Evolutionary conservation across 2,888 invertebrate species (phyloP).

Genomic region (Epicampocera succincta): DNA sequence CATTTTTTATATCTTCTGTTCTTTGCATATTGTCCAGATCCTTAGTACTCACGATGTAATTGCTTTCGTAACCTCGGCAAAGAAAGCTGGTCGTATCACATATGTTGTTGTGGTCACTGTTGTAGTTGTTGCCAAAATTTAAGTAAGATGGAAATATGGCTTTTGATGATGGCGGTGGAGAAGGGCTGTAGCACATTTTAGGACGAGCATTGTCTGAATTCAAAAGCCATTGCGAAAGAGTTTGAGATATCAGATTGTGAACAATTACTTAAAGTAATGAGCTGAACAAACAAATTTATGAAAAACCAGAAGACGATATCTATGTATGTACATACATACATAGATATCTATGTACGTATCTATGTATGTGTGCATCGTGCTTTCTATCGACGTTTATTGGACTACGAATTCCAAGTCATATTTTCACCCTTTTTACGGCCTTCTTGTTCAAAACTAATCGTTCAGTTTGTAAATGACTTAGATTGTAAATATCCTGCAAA

Average conservation of each 20-base stretch:
- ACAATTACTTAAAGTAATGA: background rate
- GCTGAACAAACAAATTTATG: background rate
- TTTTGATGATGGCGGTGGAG: slow-evolving; percentile 77
- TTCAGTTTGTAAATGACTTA: no score
- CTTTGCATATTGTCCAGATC: slow-evolving; percentile 68
- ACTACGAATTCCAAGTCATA: no score
- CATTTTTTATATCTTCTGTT: slow-evolving; percentile 44
- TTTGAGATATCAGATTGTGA: background rate
- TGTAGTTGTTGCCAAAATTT: slow-evolving; percentile 72
- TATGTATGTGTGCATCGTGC: no score
- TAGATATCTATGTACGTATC: no score
- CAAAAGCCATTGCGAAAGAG: background rate
- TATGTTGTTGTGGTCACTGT: slow-evolving; percentile 46
- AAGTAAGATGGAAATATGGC: slow-evolving; percentile 71
- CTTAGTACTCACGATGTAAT: slow-evolving; percentile 57
- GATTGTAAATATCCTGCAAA: no score
- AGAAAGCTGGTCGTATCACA: slow-evolving; percentile 50
- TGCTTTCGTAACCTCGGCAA: slow-evolving; percentile 51
- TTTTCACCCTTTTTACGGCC: no score
- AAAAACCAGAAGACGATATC: no score
- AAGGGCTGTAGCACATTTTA: slow-evolving; percentile 80
- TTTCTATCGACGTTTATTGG: no score
- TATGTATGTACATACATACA: no score
- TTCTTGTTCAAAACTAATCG: no score
- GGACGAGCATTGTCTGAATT: slow-evolving; percentile 79